Evolutionary conservation across 2,113 vertebrate genomes (phyloP).

Genomic region (Chloropsis hardwickii): DNA sequence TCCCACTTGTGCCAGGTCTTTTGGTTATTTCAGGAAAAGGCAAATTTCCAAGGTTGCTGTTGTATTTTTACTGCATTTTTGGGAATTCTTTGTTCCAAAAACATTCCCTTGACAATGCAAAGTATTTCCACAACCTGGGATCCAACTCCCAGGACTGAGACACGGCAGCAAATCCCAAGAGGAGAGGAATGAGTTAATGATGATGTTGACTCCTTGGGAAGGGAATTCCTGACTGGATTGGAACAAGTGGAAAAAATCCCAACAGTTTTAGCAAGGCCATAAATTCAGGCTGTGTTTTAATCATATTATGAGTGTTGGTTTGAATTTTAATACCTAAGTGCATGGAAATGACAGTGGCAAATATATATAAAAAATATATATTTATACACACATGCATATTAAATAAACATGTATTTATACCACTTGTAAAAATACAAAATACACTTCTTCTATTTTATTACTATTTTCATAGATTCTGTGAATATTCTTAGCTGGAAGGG

Average conservation of each 20-base stretch:
- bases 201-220: background rate
- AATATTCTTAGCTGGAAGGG: background rate
- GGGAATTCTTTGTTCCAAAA: background rate
- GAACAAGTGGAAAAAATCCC: background rate
- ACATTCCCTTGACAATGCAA: background rate
- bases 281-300: background rate
- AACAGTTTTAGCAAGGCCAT: background rate
- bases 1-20: background rate
- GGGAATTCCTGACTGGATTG: background rate
- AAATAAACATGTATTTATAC: background rate
- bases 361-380: background rate
- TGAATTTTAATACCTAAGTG: background rate
- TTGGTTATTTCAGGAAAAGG: background rate
- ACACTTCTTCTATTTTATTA: background rate
- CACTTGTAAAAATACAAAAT: background rate
- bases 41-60: background rate
- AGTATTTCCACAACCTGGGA: background rate
- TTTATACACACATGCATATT: background rate
- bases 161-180: background rate
- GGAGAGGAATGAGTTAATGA: background rate
- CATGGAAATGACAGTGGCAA: background rate
- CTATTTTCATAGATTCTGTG: rapidly evolving
- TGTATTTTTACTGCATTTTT: background rate
- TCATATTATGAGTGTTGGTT: background rate
- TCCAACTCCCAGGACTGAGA: background rate